Evolutionary conservation across 2,797 vertebrate species (phyloP), one percentile per base, ranked within the genome.

Genomic region (Todus mexicanus): DNA sequence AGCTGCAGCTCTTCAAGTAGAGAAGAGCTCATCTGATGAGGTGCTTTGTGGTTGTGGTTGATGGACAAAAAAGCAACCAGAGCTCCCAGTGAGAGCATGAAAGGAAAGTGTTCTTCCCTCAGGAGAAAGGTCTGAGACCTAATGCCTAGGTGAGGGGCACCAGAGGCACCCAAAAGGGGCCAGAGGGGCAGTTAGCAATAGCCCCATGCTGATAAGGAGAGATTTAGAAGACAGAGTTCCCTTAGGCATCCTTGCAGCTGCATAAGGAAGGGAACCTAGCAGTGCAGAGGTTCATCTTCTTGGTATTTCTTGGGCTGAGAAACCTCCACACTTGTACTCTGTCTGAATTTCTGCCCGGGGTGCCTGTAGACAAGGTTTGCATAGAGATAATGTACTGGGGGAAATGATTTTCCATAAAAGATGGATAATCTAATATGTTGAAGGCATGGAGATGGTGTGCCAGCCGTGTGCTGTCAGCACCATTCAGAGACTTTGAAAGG

Each of bases 371-470:
- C n/a, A 35, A 38, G 42, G 23, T 57, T 61, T 77, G 82, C 20
- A 7, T 10, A 6, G 31, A 35, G 43, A 26, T 27, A 72, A 26
- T 16, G 31, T 22, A 16, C 2, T 16, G 15, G 7, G 7, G 40
- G n/a, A n/a, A n/a, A n/a, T n/a, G n/a, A n/a, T 73, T 48, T 77
- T 35, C 48, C 10, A 3, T 50, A 14, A 68, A 82, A 77, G 37
- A 40, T 57, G 21, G 22, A 10, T 29, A 47, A 27, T 27, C 47
- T 9, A 9, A 1, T 68, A 12, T 0, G 0, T 2, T 37, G 43
- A 86, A 53, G 13, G 9, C n/a, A 15, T 66, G 61, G 48, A 71
- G 68, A 5, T 66, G 22, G 45, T 56, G 71, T 78, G 47, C 53
- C 53, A 69, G 27, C 40, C 43, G 20, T 27, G 8, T 43, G 22